Conservation (phyloP, 2,888 invertebrate species). For the Lordiphosa fenestrarum region DNA sequence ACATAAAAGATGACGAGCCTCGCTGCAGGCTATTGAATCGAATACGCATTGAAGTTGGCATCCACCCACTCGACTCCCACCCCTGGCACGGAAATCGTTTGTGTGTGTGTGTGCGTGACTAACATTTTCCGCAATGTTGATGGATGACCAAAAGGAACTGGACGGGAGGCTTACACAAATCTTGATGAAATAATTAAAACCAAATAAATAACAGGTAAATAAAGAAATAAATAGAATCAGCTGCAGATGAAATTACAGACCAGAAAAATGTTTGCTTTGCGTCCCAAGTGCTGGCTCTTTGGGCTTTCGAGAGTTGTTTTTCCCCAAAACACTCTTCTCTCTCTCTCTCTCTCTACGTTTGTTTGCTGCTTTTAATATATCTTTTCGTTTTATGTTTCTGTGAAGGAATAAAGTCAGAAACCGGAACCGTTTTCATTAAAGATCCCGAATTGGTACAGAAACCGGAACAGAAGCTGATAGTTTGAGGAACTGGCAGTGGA, state of each 20-base stretch:
- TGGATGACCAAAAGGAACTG: constrained; percentile 8
- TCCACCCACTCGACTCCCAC: not conserved
- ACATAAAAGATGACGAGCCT: constrained; percentile 14
- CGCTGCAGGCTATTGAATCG: constrained; percentile 56
- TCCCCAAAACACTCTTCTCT: no score
- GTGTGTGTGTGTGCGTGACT: constrained; percentile 23
- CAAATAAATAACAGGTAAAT: constrained; percentile 5
- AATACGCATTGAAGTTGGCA: constrained; percentile 40
- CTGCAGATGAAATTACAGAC: not conserved
- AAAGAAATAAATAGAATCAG: constrained; percentile 1
- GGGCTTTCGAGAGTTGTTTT: no score
- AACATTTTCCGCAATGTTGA: constrained; percentile 6
- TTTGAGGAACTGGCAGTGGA: no score
- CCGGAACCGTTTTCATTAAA: no score
- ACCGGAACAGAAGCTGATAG: no score
- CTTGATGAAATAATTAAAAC: constrained; percentile 15
- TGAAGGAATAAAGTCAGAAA: no score
- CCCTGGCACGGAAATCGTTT: constrained; percentile 27
- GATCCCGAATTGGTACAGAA: no score
- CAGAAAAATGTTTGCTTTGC: not conserved
- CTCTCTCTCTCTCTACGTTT: no score
- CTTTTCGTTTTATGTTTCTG: no score
- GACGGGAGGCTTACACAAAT: constrained; percentile 9
- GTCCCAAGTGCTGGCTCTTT: no score
- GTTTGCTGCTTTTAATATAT: no score